Evolutionary conservation across 2,888 invertebrate genomes (phyloP).

Genomic region (Cheilosia grossa): DNA sequence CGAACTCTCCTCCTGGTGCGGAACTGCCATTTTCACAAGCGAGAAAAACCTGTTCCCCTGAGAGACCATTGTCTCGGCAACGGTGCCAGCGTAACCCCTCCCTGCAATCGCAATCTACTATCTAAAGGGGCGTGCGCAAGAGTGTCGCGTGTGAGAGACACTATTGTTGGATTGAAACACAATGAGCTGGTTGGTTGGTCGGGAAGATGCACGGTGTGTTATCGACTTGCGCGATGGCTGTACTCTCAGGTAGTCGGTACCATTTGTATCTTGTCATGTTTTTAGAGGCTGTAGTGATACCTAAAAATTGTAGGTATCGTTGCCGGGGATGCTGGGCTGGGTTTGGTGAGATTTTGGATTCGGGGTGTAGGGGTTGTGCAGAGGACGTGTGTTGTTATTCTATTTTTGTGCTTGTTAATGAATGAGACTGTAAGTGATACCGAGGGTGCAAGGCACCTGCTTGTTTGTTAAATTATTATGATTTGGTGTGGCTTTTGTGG

Average conservation of each 20-base stretch:
- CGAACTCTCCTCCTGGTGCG: background rate
- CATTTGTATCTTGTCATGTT: conserved; percentile 50
- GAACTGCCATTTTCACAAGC: conserved; percentile 1
- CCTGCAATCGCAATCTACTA: conserved; percentile 33
- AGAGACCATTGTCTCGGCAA: conserved; percentile 60
- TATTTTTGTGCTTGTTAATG: conserved; percentile 5
- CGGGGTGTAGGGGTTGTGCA: conserved; percentile 33
- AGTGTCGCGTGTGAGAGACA: conserved; percentile 41
- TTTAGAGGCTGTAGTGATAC: background rate
- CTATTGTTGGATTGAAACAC: conserved; percentile 46
- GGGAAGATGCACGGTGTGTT: conserved; percentile 27
- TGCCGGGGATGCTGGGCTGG: conserved; percentile 35
- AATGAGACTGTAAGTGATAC: conserved; percentile 55
- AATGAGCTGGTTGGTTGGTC: conserved; percentile 56
- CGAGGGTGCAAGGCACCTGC: conserved; percentile 55
- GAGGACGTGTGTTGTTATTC: background rate
- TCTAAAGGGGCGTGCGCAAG: conserved; percentile 38
- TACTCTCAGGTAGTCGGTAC: conserved; percentile 62
- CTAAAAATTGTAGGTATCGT: background rate
- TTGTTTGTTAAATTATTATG: conserved; percentile 40
- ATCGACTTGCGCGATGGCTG: conserved; percentile 73
- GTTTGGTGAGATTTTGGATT: conserved; percentile 8
- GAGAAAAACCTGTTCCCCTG: conserved; percentile 59
- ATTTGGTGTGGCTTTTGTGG: conserved; percentile 61
- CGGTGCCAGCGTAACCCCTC: conserved; percentile 44